These are phyloP conservation scores for Acipenser transmontanus DNA, from an alignment of 2,797 vertebrate genomes.

Conservation along the genomic window DNA sequence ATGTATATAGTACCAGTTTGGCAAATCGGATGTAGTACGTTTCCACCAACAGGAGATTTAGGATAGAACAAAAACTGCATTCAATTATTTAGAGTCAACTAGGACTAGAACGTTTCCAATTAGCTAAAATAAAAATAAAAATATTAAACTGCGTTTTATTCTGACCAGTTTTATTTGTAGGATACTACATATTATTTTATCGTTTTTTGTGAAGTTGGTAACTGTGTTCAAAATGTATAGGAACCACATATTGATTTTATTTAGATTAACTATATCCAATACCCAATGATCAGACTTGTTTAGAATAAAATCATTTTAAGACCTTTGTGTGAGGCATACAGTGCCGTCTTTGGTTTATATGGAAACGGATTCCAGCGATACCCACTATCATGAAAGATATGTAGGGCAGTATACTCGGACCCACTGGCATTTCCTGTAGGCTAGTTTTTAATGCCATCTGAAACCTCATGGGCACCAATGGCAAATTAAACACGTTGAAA, in stretches of 20 bases:
- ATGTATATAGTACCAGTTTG: too few species aligned
- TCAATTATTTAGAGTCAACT: too few species aligned
- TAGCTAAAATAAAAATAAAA: too few species aligned
- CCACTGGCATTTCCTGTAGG: slow-evolving; percentile 30
- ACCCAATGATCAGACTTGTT: slow-evolving; percentile 1
- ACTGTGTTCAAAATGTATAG: neutral
- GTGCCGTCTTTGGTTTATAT: slow-evolving; percentile 25
- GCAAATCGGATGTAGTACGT: too few species aligned
- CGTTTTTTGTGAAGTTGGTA: neutral
- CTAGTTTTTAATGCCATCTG: slow-evolving; percentile 31
- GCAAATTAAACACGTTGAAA: slow-evolving; percentile 18
- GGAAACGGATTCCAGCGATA: slow-evolving; percentile 22
- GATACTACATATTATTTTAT: too few species aligned
- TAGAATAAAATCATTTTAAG: neutral
- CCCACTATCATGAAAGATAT: slow-evolving; percentile 22
- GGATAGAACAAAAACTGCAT: too few species aligned
- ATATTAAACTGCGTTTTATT: too few species aligned
- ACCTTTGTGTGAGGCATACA: slow-evolving; percentile 24
- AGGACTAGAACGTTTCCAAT: too few species aligned
- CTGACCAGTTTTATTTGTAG: too few species aligned
- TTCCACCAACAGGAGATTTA: too few species aligned
- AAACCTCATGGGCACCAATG: slow-evolving; percentile 37
- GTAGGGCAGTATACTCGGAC: slow-evolving; percentile 41
- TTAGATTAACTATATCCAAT: slow-evolving; percentile 11
- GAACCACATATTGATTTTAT: neutral